Evolutionary conservation across 1,140 invertebrate species (phyloP).

Genomic region (Brachionus asplanchnoidis): DNA sequence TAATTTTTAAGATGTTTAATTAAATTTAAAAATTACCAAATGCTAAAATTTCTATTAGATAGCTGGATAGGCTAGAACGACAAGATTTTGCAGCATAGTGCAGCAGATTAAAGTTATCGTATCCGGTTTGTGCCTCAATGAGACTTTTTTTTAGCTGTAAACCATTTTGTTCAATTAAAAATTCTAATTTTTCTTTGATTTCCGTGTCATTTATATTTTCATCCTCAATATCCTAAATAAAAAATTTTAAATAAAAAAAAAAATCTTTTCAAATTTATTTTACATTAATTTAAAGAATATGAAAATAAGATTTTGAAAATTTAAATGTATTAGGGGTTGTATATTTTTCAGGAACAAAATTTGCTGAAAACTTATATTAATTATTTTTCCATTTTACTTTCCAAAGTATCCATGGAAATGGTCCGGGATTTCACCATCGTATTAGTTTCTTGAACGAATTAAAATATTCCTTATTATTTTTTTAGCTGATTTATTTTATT

Average conservation of each 20-base stretch:
- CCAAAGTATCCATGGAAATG: no score
- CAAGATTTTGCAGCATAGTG: conserved; percentile 21
- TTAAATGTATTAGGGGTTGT: no score
- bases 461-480: no score
- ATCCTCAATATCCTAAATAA: conserved; percentile 32
- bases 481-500: no score
- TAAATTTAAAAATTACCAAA: not conserved
- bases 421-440: no score
- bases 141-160: not conserved
- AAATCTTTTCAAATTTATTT: not conserved
- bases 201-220: not conserved
- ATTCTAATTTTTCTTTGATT: conserved; percentile 10
- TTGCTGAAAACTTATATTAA: no score
- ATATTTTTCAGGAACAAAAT: no score
- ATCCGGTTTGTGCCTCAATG: not conserved
- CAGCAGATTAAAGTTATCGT: conserved; percentile 5
- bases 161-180: not conserved
- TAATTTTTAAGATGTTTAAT: no score
- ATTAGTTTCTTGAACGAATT: no score
- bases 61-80: not conserved
- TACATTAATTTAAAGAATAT: not conserved
- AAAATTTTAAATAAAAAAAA: not conserved
- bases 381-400: no score
- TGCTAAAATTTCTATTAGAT: not conserved
- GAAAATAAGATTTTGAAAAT: no score